These are phyloP conservation scores for Glyptemys insculpta DNA, from an alignment of 2,797 vertebrate genomes.

Conservation along the genomic window DNA sequence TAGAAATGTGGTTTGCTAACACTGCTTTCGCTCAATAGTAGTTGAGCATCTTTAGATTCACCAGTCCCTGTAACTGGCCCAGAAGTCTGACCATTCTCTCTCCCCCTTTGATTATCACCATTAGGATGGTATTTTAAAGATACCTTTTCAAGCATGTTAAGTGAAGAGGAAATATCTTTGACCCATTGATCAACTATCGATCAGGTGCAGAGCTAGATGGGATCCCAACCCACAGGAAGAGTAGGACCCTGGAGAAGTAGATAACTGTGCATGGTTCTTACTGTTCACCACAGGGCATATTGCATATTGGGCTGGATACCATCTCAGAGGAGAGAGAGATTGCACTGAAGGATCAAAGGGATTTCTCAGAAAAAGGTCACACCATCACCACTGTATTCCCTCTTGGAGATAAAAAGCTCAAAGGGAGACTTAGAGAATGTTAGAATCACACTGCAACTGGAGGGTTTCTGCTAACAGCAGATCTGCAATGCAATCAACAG, in stretches of 20 bases:
- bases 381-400: not conserved
- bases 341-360: not conserved
- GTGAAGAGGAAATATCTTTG: not conserved
- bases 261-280: not conserved
- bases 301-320: not conserved
- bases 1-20: not conserved
- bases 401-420: not conserved
- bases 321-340: not conserved
- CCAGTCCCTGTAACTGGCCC: fast-evolving
- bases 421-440: not conserved
- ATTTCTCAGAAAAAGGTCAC: not conserved
- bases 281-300: not conserved
- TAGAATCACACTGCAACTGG: not conserved
- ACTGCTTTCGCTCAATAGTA: not conserved
- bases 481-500: not conserved
- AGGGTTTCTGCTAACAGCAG: not conserved
- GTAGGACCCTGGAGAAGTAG: not conserved
- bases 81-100: slow-evolving; percentile 14
- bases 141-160: not conserved
- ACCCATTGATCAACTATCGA: not conserved
- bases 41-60: not conserved
- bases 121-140: not conserved
- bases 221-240: not conserved
- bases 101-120: not conserved
- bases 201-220: not conserved